Base-by-base conservation (phyloP, 30 jellyfish, hydroid and myxozoan genomes). In the Sanderia malayensis region DNA sequence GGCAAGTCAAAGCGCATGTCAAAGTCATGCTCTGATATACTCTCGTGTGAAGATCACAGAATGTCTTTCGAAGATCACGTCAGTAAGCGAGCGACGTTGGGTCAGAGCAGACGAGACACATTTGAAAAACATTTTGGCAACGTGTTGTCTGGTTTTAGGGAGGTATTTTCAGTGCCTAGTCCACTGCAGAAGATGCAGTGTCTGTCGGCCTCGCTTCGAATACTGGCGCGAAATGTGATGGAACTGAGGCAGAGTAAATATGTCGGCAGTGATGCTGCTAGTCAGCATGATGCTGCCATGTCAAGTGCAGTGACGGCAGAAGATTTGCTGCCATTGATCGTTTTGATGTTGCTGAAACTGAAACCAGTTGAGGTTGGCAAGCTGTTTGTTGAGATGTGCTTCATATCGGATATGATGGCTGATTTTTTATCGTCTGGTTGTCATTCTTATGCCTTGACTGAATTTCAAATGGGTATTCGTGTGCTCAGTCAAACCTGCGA, bases 361-460 rank as follows among this genome's bases (percentile, higher is more conserved):
- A 46, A 77, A 34, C 94, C 97, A 19, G 61, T 31, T 6, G 95
- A 89, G 37, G 86, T 89, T 32, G 94, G 89, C 21, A 76, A 89
- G 30, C 70, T 89, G 28, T 89, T 31, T 60, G 90, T 83, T 6
- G 97, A 89, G 44, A 25, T 89, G 68, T 33, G 85, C 44, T 89
- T 67, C 46, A 70, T 76, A 9, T 82, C 90, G 6, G 97, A 88
- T 47, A 47, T 82, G 77, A 82, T 89, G 94, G 95, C 92, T 19
- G 95, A 89, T 13, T 89, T 89, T 53, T 67, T 89, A n/a, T 46
- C 94, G 25, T 70, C 85, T n/a, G 97, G 97, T 17, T 82, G 95
- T 69, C 97, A 89, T 70, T 89, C 97, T 22, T 89, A 89, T 59
- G 95, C 97, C 0, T 78, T 89, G 73, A 83, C 96, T 46, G 94